These are phyloP conservation scores for Drosophila seguyi DNA, from an alignment of 1,140 invertebrate species.

Conservation along the genomic window DNA sequence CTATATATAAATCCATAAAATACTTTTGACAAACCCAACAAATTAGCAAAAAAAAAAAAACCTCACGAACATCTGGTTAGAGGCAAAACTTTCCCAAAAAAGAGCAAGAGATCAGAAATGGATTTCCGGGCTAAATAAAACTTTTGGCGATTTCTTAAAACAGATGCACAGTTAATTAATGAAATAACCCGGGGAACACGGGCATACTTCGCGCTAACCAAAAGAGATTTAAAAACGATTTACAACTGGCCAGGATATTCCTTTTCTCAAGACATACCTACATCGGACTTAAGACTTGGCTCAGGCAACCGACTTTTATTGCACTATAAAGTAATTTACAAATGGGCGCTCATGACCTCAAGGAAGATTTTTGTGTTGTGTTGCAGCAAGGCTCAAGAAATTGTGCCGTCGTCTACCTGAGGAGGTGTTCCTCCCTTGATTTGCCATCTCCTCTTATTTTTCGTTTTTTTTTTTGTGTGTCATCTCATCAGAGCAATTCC, in stretches of 20 bases:
- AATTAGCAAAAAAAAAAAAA: conserved; percentile 1
- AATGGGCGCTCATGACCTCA: conserved; percentile 66
- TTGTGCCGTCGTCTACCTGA: conserved; percentile 40
- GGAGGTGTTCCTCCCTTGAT: conserved; percentile 16
- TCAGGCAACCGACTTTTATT: conserved; percentile 39
- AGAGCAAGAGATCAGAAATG: conserved; percentile 13
- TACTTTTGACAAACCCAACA: neutral
- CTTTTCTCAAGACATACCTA: neutral
- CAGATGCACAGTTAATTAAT: conserved; percentile 27
- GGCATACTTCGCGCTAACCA: conserved; percentile 27
- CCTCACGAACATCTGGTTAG: neutral
- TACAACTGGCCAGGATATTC: conserved; percentile 29
- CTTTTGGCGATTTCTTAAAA: conserved; percentile 15
- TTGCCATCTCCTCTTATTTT: conserved; percentile 20
- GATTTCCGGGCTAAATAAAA: conserved; percentile 12
- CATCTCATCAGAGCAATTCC: conserved; percentile 29
- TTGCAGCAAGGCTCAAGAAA: neutral
- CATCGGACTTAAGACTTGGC: conserved; percentile 9
- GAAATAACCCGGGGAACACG: conserved; percentile 29
- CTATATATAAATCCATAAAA: neutral
- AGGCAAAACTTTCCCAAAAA: conserved; percentile 1
- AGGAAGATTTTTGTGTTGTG: conserved; percentile 17
- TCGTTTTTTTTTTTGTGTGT: conserved; percentile 35
- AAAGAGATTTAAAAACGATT: conserved; percentile 50
- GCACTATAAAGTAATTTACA: conserved; percentile 77